phyloP scores from a whole-genome alignment of 2,113 vertebrate genomes.

The Nipponia nippon region DNA sequence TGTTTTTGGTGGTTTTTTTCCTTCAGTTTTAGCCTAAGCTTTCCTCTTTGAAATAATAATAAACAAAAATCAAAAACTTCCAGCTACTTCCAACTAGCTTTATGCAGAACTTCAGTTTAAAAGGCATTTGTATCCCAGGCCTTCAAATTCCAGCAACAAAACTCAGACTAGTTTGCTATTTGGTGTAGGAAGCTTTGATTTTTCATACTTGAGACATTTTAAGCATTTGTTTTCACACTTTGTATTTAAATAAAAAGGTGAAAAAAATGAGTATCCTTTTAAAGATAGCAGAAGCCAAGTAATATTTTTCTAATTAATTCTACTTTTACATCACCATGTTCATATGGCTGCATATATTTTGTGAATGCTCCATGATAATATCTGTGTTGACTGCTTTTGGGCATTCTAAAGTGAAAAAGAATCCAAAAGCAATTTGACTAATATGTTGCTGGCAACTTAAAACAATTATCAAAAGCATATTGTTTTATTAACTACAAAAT shows the following conservation, averaged over 20 bases:
- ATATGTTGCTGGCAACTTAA: constrained; percentile 30
- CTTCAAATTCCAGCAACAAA: not conserved
- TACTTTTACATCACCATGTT: constrained; percentile 27
- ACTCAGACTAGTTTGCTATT: not conserved
- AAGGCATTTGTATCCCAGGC: not conserved
- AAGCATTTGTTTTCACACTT: not conserved
- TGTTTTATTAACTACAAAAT: constrained; percentile 25
- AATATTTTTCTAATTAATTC: constrained; percentile 46
- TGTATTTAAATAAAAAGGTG: not conserved
- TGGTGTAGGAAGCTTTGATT: not conserved
- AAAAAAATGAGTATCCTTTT: not conserved
- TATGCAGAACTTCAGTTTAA: not conserved
- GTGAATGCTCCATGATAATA: not conserved
- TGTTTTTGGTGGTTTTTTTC: not conserved
- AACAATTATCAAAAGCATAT: constrained; percentile 52
- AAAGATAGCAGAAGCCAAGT: constrained; percentile 5
- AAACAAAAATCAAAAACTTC: not conserved
- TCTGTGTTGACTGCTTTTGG: constrained; percentile 45
- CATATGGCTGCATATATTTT: constrained; percentile 10
- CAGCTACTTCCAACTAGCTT: not conserved
- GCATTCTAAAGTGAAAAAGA: constrained; percentile 23
- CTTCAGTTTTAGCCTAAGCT: not conserved
- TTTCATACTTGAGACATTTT: not conserved
- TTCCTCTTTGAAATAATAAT: not conserved
- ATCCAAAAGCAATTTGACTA: constrained; percentile 46